Percentiles rank a stretch among this genome's conserved stretches.
Conservation (phyloP, 2,888 invertebrate species). For the Ophraella communa region DNA sequence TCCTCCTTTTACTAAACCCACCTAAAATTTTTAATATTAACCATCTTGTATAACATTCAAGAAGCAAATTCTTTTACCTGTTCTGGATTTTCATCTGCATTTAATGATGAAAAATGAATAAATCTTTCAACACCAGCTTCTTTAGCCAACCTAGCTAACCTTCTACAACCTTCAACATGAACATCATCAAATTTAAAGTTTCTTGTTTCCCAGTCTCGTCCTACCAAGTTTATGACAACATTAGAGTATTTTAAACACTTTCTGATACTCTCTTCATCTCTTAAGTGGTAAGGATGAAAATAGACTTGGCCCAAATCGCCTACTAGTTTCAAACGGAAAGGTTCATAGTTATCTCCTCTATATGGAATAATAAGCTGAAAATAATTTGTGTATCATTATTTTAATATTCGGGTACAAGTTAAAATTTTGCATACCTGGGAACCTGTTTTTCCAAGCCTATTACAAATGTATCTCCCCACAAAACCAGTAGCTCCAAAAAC, state of each 20-base stretch:
- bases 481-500: conserved; percentile 94
- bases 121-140: conserved; percentile 88
- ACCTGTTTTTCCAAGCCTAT: conserved; percentile 86
- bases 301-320: conserved; percentile 97
- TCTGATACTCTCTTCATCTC: conserved; percentile 85
- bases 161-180: conserved; percentile 82
- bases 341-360: conserved; percentile 83
- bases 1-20: conserved; percentile 69
- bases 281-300: conserved; percentile 83
- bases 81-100: conserved; percentile 75
- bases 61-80: conserved; percentile 62
- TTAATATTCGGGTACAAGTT: background rate
- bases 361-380: conserved; percentile 90
- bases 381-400: conserved; percentile 17
- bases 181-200: conserved; percentile 89
- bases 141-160: conserved; percentile 77
- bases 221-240: conserved; percentile 94
- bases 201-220: conserved; percentile 90
- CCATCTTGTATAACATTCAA: no score
- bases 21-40: conserved; percentile 16
- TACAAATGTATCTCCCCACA: conserved; percentile 86
- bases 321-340: conserved; percentile 77
- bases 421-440: conserved; percentile 68
- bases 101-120: conserved; percentile 90
- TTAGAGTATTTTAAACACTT: conserved; percentile 92